Evolutionary conservation across 2,888 invertebrate genomes (phyloP), one percentile per base, ranked within the genome.

Genomic region (Drosophila greeni): DNA sequence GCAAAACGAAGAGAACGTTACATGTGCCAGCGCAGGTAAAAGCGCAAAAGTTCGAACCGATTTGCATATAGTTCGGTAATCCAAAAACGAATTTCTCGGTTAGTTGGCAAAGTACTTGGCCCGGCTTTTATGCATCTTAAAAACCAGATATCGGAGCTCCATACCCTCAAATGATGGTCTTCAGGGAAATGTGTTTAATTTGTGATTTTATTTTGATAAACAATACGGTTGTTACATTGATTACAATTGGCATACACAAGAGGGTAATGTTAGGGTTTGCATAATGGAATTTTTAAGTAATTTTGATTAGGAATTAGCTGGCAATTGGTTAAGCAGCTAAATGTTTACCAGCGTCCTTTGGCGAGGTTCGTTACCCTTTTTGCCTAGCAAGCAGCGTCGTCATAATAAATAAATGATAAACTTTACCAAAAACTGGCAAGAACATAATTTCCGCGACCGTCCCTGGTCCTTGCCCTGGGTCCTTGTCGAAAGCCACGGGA

Each of bases 271-370:
- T 47, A 33, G 3, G 7, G 20, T 42, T 54, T 61, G 57, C 53
- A 47, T 65, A 70, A 70, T 71, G 71, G 70, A 70, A 70, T 70
- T 65, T 65, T 71, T 47, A 47, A 70, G 53, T 54, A 58, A 54
- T 65, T 70, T 71, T 57, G 71, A 56, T 69, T 65, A 52, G 58
- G 48, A 66, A 55, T 65, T 67, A 75, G 58, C 73, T 56, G 67
- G 59, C 54, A 71, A 81, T 81, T 73, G 73, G 70, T 72, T 73
- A 62, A 61, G 69, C 51, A 53, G 68, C 72, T 72, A 73, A 76
- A 67, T 36, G 57, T 65, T 56, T 40, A 55, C 69, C 54, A 42
- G 31, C 26, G 66, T 49, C 33, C 56, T 34, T 34, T 20, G 42
- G 26, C 55, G 42, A 49, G 42, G 42, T 36, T 42, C 5, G n/a